phyloP scores from a whole-genome alignment of 2,113 vertebrate genomes.

The Calidris pugnax region DNA sequence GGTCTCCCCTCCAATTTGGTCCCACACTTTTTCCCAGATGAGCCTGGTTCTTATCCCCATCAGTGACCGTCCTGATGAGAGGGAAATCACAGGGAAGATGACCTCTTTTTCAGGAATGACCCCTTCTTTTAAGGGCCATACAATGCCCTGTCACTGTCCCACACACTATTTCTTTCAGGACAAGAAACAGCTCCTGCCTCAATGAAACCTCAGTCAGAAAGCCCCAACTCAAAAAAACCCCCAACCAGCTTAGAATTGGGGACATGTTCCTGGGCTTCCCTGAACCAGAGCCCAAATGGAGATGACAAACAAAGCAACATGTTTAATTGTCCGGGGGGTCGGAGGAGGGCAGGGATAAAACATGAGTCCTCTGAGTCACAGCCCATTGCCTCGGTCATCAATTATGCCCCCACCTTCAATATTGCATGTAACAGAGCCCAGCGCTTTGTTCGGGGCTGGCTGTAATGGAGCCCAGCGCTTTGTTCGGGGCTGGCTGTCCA shows the following conservation, averaged over 20 bases:
- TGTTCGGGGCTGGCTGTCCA: neutral
- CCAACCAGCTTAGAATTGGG: neutral
- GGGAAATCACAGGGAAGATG: neutral
- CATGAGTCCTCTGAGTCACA: neutral
- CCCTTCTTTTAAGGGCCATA: neutral
- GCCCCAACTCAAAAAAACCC: neutral
- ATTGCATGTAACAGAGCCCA: accelerated
- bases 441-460: neutral
- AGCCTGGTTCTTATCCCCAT: neutral
- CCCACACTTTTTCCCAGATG: neutral
- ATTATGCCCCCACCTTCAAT: neutral
- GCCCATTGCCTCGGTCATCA: neutral
- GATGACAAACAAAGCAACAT: neutral
- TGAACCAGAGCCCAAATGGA: neutral
- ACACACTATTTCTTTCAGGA: no score
- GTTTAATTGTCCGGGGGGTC: neutral
- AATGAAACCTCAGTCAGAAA: neutral
- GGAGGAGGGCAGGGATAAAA: neutral
- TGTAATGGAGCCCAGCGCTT: neutral
- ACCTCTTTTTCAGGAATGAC: neutral
- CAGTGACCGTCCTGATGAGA: neutral
- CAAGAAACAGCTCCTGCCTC: neutral
- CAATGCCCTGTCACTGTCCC: neutral
- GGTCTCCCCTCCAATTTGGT: neutral
- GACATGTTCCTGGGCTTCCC: neutral